Conservation (phyloP, 2,113 vertebrate species). For the Plotosus lineatus region DNA sequence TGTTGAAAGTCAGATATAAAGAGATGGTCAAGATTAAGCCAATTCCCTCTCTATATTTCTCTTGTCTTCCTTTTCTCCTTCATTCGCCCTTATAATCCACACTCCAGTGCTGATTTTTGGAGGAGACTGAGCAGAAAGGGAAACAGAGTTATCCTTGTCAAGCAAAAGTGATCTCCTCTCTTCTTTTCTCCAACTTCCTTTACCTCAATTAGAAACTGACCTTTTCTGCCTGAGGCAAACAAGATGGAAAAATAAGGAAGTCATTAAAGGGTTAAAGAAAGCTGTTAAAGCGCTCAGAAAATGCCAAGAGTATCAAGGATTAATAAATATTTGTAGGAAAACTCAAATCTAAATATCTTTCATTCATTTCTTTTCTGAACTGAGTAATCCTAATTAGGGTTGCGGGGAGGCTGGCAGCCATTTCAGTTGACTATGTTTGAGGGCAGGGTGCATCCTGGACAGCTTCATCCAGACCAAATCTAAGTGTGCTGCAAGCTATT, state of each 20-base stretch:
- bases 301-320: background rate
- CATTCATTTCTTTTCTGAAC: too few relatives aligned
- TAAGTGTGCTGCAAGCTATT: background rate
- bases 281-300: background rate
- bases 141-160: constrained; percentile 34
- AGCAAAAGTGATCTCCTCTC: background rate
- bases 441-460: too few relatives aligned
- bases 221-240: constrained; percentile 5
- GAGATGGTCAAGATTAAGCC: background rate
- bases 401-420: too few relatives aligned
- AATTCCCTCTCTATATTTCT: background rate
- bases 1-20: background rate
- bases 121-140: constrained; percentile 4
- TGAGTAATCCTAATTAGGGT: too few relatives aligned
- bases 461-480: too few relatives aligned
- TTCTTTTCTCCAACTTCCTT: constrained; percentile 9
- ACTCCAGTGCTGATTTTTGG: background rate
- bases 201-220: constrained; percentile 26
- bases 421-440: too few relatives aligned
- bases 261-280: background rate
- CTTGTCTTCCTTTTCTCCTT: background rate
- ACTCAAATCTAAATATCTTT: background rate
- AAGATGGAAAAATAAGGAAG: background rate
- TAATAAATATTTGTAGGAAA: background rate
- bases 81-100: background rate